phyloP scores from a whole-genome alignment of 2,113 vertebrate species.

The Sialia sialis region DNA sequence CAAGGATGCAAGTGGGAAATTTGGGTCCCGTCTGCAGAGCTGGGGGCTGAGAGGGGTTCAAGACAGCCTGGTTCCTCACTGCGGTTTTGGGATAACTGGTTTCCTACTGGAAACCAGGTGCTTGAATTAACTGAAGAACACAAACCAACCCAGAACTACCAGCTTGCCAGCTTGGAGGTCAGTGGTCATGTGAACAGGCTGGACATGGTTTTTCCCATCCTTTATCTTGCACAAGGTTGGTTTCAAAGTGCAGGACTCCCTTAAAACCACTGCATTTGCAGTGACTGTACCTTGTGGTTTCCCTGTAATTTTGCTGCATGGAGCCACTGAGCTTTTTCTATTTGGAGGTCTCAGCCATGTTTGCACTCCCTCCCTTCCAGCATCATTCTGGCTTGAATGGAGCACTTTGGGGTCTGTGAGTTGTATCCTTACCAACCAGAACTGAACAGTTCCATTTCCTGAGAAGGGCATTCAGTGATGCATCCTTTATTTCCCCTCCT shows the following conservation, averaged over 20 bases:
- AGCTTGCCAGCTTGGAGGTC: not conserved
- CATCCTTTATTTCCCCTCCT: not conserved
- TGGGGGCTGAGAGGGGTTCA: not conserved
- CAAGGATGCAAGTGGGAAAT: not conserved
- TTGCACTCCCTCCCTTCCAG: not conserved
- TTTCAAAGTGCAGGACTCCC: not conserved
- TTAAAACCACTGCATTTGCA: not conserved
- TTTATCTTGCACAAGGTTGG: not conserved
- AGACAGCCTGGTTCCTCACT: not conserved
- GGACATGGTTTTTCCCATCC: not conserved
- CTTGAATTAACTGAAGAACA: not conserved
- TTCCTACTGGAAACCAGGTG: not conserved
- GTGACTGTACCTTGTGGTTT: not conserved
- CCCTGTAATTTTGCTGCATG: not conserved
- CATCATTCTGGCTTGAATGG: not conserved
- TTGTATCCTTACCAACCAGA: not conserved
- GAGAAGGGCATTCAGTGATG: not conserved
- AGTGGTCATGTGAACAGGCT: not conserved
- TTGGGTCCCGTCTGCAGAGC: not conserved
- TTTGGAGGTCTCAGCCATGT: not conserved
- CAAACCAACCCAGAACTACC: not conserved
- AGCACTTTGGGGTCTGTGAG: not conserved
- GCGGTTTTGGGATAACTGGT: not conserved
- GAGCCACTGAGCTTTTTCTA: not conserved
- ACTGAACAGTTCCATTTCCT: not conserved